These are phyloP conservation scores for Philhelius pedissequus DNA, from an alignment of 2,888 invertebrate species.

Conservation along the genomic window DNA sequence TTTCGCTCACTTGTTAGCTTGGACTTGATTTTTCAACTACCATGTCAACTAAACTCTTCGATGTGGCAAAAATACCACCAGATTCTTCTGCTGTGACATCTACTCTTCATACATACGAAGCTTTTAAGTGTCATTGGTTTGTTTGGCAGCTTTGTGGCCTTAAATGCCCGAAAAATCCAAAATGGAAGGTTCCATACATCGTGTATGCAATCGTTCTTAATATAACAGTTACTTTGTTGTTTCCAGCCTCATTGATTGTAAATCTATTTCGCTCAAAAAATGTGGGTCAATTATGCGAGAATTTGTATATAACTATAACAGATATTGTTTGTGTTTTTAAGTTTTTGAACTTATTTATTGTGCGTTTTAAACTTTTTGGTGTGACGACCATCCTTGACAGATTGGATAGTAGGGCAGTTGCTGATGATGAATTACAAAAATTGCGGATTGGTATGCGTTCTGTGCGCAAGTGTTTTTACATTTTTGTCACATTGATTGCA, in stretches of 20 bases:
- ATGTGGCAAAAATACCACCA: not conserved
- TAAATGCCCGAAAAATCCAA: conserved; percentile 63
- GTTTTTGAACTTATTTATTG: conserved; percentile 68
- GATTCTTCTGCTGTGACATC: too few species aligned
- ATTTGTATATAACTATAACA: conserved; percentile 69
- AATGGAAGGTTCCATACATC: conserved; percentile 70
- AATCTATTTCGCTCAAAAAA: conserved; percentile 68
- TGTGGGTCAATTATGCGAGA: conserved; percentile 72
- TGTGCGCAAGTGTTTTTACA: conserved; percentile 58
- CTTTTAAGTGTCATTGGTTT: conserved; percentile 73
- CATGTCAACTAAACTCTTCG: not conserved
- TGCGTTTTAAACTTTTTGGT: conserved; percentile 66
- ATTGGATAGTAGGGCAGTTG: conserved; percentile 71
- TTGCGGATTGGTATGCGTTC: conserved; percentile 59
- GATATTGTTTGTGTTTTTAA: conserved; percentile 71
- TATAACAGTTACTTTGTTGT: conserved; percentile 45
- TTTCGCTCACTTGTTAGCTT: not conserved
- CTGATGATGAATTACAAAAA: conserved; percentile 63
- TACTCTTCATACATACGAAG: conserved; percentile 67
- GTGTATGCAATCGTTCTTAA: conserved; percentile 70
- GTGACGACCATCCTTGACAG: conserved; percentile 69
- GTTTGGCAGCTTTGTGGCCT: conserved; percentile 73
- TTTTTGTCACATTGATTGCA: conserved; percentile 34
- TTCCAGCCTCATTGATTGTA: conserved; percentile 69
- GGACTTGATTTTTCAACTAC: not conserved